Evolutionary conservation across 2,113 vertebrate species (phyloP), one percentile per base, ranked within the genome.

Genomic region (Grammomys surdaster): DNA sequence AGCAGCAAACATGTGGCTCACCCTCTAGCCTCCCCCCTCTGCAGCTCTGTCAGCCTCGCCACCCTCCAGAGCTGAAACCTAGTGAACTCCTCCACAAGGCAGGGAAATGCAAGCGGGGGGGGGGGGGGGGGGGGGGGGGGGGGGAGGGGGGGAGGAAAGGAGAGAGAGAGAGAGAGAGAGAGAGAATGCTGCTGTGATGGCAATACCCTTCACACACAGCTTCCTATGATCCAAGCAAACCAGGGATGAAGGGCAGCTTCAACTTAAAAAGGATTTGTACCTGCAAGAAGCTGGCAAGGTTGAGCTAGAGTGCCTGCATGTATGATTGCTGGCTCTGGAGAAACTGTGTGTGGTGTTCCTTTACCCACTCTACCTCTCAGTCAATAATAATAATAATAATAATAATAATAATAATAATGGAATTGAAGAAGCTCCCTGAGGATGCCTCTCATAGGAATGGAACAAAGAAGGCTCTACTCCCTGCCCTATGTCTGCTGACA

Each of bases 241-340:
- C 3, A 0, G 0, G 4, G 54, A 22, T 13, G 12, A 51, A 63
- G 81, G 31, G 17, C 77, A 24, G 17, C 69, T 14, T 70, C 6
- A 48, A 26, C 40, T 7, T 3, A 1, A 63, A 5, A 1, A 54
- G 7, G 20, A 16, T 31, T 6, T 28, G 17, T n/a, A 19, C n/a
- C 31, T 58, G 5, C 6, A n/a, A 48, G 60, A 72, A 82, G 20
- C 46, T 78, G 46, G 28, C 72, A 46, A 5, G 24, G 31, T 69
- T 48, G 11, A n/a, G 20, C 5, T 19, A 0, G 0, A 7, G 12
- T 14, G 9, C 22, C 63, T 4, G 16, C 46, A 89, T 0, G 3
- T 54, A 60, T 7, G 54, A 54, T 28, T 1, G 4, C 46, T 36
- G 67, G 43, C 2, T 40, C 65, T 69, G 65, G 19, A 70, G 16